Base-by-base conservation (phyloP, 2,888 invertebrate species). In the Rosalia funebris region DNA sequence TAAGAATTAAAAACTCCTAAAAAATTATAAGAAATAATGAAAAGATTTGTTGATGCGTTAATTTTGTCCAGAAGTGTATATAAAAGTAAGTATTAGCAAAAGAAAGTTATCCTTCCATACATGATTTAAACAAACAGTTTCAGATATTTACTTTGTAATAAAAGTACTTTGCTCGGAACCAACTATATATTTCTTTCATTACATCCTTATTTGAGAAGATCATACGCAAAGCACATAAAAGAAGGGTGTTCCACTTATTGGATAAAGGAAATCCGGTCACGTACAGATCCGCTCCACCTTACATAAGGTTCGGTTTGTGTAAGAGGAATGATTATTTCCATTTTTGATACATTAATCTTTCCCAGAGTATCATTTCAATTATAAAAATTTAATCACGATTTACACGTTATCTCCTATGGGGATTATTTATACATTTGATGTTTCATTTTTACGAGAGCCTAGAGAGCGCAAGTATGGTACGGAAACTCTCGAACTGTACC, bases 341-440 rank as follows among this genome's bases (percentile, higher is more conserved):
- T 48, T 48, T 48, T 48, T 48, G 48, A 48, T 36, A 48, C 39
- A 39, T 50, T 50, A 50, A 50, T 50, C 50, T 50, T 39, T 10
- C 20, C 14, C 10, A 10, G n/a, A 7, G 25, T 50, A 39, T 25
- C 39, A 15, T 25, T 39, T 25, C 50, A 50, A 50, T 50, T 50
- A 25, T 50, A 50, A 50, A 48, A 50, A 50, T 50, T 39, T 50
- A 50, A 50, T 50, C 50, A 39, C 36, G 11, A 20, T 9, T 37
- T 50, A 15, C 37, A 50, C 37, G 50, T 39, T n/a, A n/a, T n/a
- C n/a, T n/a, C 39, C 25, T 20, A 36, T 25, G 25, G 10, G 11
- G 19, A 17, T 48, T 48, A n/a, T n/a, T n/a, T n/a, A n/a, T n/a
- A n/a, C n/a, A n/a, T 48, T 37, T 37, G 36, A 48, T 48, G 37